Evolutionary conservation across 2,888 invertebrate genomes (phyloP).

Genomic region (Aporophyla lueneburgensis): DNA sequence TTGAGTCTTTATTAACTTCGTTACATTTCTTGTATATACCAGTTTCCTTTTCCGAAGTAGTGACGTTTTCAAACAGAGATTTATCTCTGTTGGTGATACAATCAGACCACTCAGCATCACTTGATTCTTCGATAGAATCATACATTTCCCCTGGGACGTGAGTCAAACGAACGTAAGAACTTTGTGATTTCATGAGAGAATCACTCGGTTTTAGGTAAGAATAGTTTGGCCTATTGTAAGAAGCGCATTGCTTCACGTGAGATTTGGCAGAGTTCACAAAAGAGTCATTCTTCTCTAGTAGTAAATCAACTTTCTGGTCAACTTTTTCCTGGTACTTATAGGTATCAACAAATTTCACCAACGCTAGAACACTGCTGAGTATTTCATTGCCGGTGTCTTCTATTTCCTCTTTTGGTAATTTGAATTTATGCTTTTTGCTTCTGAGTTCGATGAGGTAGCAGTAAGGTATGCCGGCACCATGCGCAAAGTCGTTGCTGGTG

Average conservation of each 20-base stretch:
- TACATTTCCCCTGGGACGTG: not conserved
- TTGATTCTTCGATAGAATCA: not conserved
- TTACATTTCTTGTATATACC: not conserved
- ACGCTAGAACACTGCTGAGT: slow-evolving; percentile 77
- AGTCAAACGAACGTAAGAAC: slow-evolving; percentile 31
- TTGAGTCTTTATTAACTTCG: not conserved
- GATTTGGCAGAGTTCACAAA: not conserved
- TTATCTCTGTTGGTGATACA: not conserved
- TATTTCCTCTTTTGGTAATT: slow-evolving; percentile 82
- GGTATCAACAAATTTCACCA: slow-evolving; percentile 84
- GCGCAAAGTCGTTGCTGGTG: slow-evolving; percentile 85
- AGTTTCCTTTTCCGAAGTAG: not conserved
- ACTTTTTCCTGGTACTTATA: slow-evolving; percentile 48
- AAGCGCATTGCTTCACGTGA: not conserved
- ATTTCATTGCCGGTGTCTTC: slow-evolving; percentile 83
- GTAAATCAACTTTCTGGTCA: slow-evolving; percentile 12
- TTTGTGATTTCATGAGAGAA: not conserved
- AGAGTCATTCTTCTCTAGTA: not conserved
- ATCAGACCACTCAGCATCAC: not conserved
- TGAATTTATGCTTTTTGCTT: slow-evolving; percentile 83
- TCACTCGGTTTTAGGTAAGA: slow-evolving; percentile 9
- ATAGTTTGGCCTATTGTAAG: slow-evolving; percentile 21
- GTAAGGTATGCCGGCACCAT: slow-evolving; percentile 83
- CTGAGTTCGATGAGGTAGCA: slow-evolving; percentile 86
- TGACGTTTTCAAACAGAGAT: not conserved